Evolutionary conservation across 1,140 invertebrate genomes (phyloP), one percentile per base, ranked within the genome.

Genomic region (Psix sp.): DNA sequence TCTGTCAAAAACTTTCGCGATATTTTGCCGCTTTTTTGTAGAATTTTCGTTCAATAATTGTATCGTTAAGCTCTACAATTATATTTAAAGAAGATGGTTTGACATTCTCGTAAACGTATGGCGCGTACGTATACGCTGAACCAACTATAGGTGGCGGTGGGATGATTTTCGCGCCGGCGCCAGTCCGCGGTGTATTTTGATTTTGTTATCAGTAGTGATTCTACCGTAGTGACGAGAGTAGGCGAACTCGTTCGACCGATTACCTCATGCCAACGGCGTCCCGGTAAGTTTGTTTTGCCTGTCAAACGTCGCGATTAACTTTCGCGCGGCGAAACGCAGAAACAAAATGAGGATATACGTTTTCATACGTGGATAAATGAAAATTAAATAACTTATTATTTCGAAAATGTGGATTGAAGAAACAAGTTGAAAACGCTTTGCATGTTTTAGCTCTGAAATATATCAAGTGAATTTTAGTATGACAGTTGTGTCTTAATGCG

Each of bases 161-260:
- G 40, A 72, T 45, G 24, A n/a, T 45, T 54, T 66, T 52, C 48
- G 75, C 75, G 75, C 70, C 66, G 66, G 66, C 72, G 76, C 62
- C 54, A 75, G 52, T 48, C 45, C 38, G 54, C 72, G 42, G 48
- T 33, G 68, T 68, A 72, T 71, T 77, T 77, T 77, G 72, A 77
- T 73, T 77, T 73, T 77, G 76, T 75, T 77, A 73, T 77, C 76
- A 77, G 76, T 77, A 77, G 67, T 73, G 72, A 74, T 77, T 67
- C 76, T 72, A 68, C 72, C 76, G 71, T 72, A 72, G 76, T 35
- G 71, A 65, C 45, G 71, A 56, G 66, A 66, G 63, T 70, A 66
- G 57, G 70, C 67, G 70, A 71, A 67, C 36, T 56, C 42, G 62
- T 56, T 62, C 35, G 45, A 49, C 29, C 39, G 26, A 56, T 18